A percentile compares a stretch with the other conserved stretches of the same genome.
phyloP scores from a whole-genome alignment of 2,888 invertebrate species.

The Ferdinandea cuprea region DNA sequence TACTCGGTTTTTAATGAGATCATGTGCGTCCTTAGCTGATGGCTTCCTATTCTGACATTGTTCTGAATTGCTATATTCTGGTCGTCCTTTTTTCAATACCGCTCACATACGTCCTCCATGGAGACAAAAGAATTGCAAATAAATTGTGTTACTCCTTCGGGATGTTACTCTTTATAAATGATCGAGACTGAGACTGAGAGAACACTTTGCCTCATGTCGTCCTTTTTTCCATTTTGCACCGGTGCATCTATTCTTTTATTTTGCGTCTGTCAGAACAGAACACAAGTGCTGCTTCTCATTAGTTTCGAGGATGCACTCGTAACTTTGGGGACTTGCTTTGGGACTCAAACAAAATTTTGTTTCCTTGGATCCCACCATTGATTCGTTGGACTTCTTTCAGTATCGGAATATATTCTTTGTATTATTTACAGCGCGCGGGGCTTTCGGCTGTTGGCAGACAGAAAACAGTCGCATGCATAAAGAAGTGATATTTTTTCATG shows the following conservation, averaged over 20 bases:
- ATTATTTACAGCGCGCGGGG: background rate
- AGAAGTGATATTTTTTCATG: constrained; percentile 47
- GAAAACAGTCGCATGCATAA: constrained; percentile 46
- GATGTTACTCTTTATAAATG: constrained; percentile 58
- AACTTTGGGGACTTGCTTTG: constrained; percentile 33
- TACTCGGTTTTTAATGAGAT: constrained; percentile 68
- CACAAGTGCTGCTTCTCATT: constrained; percentile 68
- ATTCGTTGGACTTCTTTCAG: constrained; percentile 15
- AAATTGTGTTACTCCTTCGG: constrained; percentile 59
- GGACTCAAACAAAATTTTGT: constrained; percentile 28
- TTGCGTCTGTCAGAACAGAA: constrained; percentile 38
- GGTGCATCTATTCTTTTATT: constrained; percentile 27
- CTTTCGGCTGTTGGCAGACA: constrained; percentile 1
- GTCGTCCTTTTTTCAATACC: background rate
- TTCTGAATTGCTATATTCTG: constrained; percentile 37
- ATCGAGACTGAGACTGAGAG: constrained; percentile 24
- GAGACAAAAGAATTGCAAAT: constrained; percentile 65
- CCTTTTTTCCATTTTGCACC: constrained; percentile 19
- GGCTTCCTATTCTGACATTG: constrained; percentile 19
- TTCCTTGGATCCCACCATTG: constrained; percentile 29
- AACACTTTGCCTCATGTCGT: constrained; percentile 13
- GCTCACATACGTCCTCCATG: constrained; percentile 14
- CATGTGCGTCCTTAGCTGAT: constrained; percentile 69
- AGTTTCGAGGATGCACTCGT: constrained; percentile 60
- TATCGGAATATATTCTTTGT: background rate